Evolutionary conservation across 2,113 vertebrate genomes (phyloP), one percentile per base, ranked within the genome.

Genomic region (Agelaius phoeniceus): DNA sequence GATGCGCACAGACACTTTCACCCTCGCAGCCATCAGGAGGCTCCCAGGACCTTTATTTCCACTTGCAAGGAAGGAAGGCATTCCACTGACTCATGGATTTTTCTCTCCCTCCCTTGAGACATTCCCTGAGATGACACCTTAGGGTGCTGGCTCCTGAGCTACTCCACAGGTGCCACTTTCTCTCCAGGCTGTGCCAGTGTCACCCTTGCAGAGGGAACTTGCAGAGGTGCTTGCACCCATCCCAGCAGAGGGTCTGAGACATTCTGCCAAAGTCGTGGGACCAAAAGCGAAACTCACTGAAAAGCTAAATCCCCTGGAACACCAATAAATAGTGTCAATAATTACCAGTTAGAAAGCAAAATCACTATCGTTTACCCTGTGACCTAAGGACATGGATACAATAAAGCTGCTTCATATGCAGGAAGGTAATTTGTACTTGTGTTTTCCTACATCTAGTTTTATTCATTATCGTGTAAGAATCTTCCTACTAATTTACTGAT

Each of bases 341-440:
- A 52, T 57, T 78, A 16, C 17, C 12, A 30, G 33, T 21, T 54
- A 57, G 48, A 76, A 74, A 69, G 31, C 22, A 66, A 66, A 80
- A 66, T 39, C 0, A 0, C 18, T 48, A 1, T 44, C 0, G 4
- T 69, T 58, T 68, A 49, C 39, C 23, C 18, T 44, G 3, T 62
- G 41, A 87, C 49, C 9, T 65, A 62, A 35, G 54, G 46, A 37
- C 49, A 31, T 3, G 1, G 23, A 46, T 35, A 26, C 3, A 66
- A 26, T 48, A 59, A 65, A 94, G 41, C 7, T 46, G 23, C 28
- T 73, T 76, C 49, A 43, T 22, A 9, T 30, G 24, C 1, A 72
- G 37, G 31, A 52, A 86, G 41, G 24, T 31, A 51, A 83, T 49
- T 85, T 82, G 33, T 74, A 80, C 12, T 30, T 37, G 9, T 59